These are phyloP conservation scores for Lasius platythorax DNA, from an alignment of 2,888 invertebrate genomes.

Conservation along the genomic window DNA sequence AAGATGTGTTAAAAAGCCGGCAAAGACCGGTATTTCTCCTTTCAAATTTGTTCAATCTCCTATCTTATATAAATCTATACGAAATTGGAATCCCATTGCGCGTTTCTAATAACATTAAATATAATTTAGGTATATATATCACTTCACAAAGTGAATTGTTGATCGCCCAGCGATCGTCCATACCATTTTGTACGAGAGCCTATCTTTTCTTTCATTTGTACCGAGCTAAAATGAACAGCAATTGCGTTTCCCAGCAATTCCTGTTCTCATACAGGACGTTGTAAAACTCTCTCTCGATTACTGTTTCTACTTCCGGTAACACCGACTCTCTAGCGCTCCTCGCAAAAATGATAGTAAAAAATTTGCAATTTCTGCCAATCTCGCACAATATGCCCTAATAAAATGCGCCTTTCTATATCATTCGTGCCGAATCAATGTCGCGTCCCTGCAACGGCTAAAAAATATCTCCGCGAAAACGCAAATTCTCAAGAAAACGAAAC, in stretches of 20 bases:
- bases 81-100: constrained; percentile 29
- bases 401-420: constrained; percentile 8
- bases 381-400: constrained; percentile 34
- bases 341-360: constrained; percentile 50
- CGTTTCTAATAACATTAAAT: constrained; percentile 58
- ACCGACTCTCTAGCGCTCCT: constrained; percentile 24
- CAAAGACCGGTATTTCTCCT: constrained; percentile 25
- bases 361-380: constrained; percentile 45
- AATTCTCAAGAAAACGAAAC: constrained; percentile 33
- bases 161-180: constrained; percentile 69
- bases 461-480: constrained; percentile 36
- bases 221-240: constrained; percentile 50
- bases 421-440: constrained; percentile 41
- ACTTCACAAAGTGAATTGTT: constrained; percentile 55
- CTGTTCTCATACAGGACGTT: neutral
- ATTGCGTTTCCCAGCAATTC: constrained; percentile 12
- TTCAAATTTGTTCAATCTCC: constrained; percentile 31
- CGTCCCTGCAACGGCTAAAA: constrained; percentile 15
- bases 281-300: constrained; percentile 40
- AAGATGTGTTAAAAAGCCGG: constrained; percentile 37
- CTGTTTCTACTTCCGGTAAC: constrained; percentile 29
- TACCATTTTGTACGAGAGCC: constrained; percentile 44
- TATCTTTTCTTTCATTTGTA: constrained; percentile 55
- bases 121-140: constrained; percentile 56
- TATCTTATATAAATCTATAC: constrained; percentile 54